A percentile compares a stretch with the other conserved stretches of the same genome.
Conservation (phyloP, 2,888 invertebrate genomes). For the Epinotia ramella region DNA sequence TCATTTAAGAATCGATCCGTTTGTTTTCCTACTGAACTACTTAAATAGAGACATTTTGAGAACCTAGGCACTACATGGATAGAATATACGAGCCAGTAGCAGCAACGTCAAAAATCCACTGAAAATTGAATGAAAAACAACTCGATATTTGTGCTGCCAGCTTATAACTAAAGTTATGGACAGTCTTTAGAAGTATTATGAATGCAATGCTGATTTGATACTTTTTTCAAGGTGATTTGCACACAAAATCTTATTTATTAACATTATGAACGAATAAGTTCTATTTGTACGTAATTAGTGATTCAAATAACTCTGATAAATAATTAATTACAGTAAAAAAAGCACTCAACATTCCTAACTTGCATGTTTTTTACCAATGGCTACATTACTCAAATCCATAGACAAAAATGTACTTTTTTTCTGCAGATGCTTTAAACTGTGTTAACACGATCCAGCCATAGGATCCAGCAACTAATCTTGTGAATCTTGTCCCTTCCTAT, state of each 20-base stretch:
- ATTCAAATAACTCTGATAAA: not conserved
- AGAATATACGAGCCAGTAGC: constrained; percentile 71
- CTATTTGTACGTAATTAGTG: not conserved
- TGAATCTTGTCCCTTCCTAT: constrained; percentile 37
- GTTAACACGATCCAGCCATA: constrained; percentile 7
- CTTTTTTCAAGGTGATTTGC: not conserved
- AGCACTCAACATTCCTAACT: not conserved
- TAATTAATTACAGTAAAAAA: not conserved
- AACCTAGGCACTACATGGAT: constrained; percentile 78
- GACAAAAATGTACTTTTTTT: constrained; percentile 17
- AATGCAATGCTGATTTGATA: not conserved
- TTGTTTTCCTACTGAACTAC: constrained; percentile 74
- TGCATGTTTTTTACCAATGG: constrained; percentile 1
- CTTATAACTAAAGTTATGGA: constrained; percentile 28
- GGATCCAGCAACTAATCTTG: not conserved
- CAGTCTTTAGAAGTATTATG: not conserved
- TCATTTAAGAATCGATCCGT: constrained; percentile 82
- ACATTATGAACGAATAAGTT: not conserved
- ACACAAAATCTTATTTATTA: not conserved
- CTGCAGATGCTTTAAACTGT: not conserved
- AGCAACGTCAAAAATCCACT: constrained; percentile 81
- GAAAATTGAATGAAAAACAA: constrained; percentile 82
- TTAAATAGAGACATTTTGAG: constrained; percentile 77
- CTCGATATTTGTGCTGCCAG: constrained; percentile 71
- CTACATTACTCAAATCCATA: constrained; percentile 3